Base-by-base conservation (phyloP, 2,797 vertebrate species). In the Poecilia wingei region DNA sequence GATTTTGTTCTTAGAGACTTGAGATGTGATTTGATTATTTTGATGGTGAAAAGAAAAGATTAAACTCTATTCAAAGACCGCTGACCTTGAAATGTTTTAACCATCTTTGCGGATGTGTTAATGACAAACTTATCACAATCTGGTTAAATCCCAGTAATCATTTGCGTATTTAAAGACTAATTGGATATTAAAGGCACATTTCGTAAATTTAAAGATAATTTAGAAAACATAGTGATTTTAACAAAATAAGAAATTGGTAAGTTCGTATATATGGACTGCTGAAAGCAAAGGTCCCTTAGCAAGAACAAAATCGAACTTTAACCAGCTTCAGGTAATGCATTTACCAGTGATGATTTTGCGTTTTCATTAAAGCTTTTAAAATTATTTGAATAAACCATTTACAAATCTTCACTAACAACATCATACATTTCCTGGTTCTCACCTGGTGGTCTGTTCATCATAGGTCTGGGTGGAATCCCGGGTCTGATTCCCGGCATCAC, bases 361-460 rank as follows among this genome's bases (percentile, higher is more conserved):
- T 36, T 43, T 10, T 41, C 6, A 5, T 43, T 57, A 36, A 33
- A n/a, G 39, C n/a, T 20, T n/a, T 25, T 55, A 5, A 53, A 13
- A n/a, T 33, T 16, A n/a, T 33, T 16, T 5, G 6, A 22, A 31
- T 20, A n/a, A n/a, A 1, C 6, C 79, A 12, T 18, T 72, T 61
- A 72, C 25, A 69, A 73, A 53, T 59, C 6, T 71, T 33, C 13
- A 20, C 8, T 49, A 41, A 55, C 14, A 45, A 12, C 16, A 33
- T 72, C 45, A 68, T 28, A 2, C 0, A 64, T 33, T 31, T 33
- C 45, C n/a, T 74, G 16, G 33, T 33, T 81, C 47, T 88, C 97
- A 99, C 98, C 98, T 95, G 95, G 94, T 45, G 93, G 93, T 83
- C 93, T 92, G 81, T 88, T 92, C 89, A 92, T 90, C 76, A 85